Percentiles rank a stretch among this genome's conserved stretches.
Conservation (phyloP, 2,113 vertebrate species). For the Microtus pennsylvanicus region DNA sequence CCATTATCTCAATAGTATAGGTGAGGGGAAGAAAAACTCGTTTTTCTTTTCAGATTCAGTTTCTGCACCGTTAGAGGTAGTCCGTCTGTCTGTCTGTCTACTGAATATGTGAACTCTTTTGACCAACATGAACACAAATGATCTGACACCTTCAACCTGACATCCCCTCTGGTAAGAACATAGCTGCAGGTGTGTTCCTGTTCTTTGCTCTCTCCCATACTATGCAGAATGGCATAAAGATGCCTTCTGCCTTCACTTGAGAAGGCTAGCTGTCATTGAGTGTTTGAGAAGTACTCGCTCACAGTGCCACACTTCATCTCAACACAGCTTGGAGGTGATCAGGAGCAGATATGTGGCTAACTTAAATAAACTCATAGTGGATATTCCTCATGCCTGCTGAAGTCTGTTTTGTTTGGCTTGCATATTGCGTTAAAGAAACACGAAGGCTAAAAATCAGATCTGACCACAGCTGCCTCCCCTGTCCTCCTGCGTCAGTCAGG, state of each 20-base stretch:
- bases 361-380: not conserved
- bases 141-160: slow-evolving; percentile 21
- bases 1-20: not conserved
- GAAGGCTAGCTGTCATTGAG: not conserved
- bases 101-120: slow-evolving; percentile 49
- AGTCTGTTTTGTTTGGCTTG: slow-evolving; percentile 8
- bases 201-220: slow-evolving; percentile 2
- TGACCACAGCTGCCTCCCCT: not conserved
- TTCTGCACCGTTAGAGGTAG: not conserved
- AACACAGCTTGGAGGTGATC: slow-evolving; percentile 10
- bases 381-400: not conserved
- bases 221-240: not conserved
- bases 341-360: not conserved
- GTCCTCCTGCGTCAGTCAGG: not conserved
- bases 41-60: slow-evolving; percentile 4
- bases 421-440: not conserved
- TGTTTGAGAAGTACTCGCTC: not conserved
- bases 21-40: not conserved
- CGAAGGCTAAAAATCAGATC: not conserved
- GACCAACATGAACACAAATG: not conserved
- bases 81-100: not conserved
- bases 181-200: not conserved
- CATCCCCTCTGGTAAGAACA: not conserved
- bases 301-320: not conserved
- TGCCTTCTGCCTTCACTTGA: slow-evolving; percentile 4